A percentile compares a stretch with the other conserved stretches of the same genome.
These are phyloP conservation scores for Chrysopilus asiliformis DNA, from an alignment of 2,888 invertebrate species.

Conservation along the genomic window DNA sequence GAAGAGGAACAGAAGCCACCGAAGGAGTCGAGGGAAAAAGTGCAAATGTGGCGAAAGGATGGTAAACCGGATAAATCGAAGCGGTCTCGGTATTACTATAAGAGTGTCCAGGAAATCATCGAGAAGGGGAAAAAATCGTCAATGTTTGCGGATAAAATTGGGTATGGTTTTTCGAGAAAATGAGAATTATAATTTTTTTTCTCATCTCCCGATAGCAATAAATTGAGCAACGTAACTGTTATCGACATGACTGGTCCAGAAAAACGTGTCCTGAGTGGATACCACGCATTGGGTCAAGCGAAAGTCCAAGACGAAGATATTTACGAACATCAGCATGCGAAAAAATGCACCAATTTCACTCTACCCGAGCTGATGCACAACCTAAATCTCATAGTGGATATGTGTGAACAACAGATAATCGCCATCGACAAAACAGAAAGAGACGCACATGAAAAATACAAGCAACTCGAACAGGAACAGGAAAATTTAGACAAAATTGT, in stretches of 20 bases:
- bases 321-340: slow-evolving; percentile 49
- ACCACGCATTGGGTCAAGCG: slow-evolving; percentile 73
- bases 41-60: slow-evolving; percentile 57
- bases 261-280: slow-evolving; percentile 80
- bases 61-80: slow-evolving; percentile 41
- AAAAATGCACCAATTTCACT: slow-evolving; percentile 52
- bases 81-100: slow-evolving; percentile 66
- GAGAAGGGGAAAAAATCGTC: slow-evolving; percentile 64
- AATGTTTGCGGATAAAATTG: slow-evolving; percentile 25
- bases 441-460: slow-evolving; percentile 63
- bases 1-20: slow-evolving; percentile 41
- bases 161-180: slow-evolving; percentile 14
- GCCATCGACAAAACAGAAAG: slow-evolving; percentile 65
- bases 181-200: neutral
- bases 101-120: slow-evolving; percentile 76
- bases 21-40: slow-evolving; percentile 47
- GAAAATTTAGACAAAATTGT: slow-evolving; percentile 52
- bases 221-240: slow-evolving; percentile 81
- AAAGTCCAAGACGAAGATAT: slow-evolving; percentile 43
- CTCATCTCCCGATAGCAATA: too few species aligned
- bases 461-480: slow-evolving; percentile 67
- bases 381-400: slow-evolving; percentile 76
- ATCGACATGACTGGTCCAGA: slow-evolving; percentile 99
- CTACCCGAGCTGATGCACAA: slow-evolving; percentile 89
- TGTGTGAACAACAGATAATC: slow-evolving; percentile 92